Percentiles rank a stretch among this genome's conserved stretches.
Conservation (phyloP, 2,797 vertebrate species). For the Psittacula echo region DNA sequence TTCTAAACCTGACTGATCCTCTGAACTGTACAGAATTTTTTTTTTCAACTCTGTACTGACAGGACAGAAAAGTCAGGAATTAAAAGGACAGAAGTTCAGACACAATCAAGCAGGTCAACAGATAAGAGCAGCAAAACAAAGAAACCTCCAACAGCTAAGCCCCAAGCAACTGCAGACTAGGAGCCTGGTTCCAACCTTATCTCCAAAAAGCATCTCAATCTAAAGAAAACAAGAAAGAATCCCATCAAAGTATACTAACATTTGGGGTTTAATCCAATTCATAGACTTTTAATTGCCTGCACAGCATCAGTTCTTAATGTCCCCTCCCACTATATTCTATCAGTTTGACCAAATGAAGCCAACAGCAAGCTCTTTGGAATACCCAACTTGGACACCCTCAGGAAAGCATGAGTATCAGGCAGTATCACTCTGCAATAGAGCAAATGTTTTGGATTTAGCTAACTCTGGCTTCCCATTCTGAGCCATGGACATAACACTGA, state of each 20-base stretch:
- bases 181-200: not conserved
- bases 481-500: not conserved
- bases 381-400: not conserved
- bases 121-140: conserved; percentile 38
- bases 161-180: conserved; percentile 22
- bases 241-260: not conserved
- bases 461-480: not conserved
- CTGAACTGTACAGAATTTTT: not conserved
- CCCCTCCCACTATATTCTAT: not conserved
- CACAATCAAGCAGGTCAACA: conserved; percentile 55
- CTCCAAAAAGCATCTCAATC: conserved; percentile 2
- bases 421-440: not conserved
- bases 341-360: not conserved
- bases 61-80: conserved; percentile 19
- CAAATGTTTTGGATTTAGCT: not conserved
- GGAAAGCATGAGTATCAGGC: not conserved
- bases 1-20: conserved; percentile 25
- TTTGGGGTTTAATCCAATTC: conserved; percentile 1
- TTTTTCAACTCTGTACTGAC: not conserved
- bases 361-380: not conserved
- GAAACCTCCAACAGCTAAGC: not conserved
- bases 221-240: not conserved
- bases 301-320: not conserved
- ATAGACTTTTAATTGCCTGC: conserved; percentile 21
- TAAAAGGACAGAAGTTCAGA: conserved; percentile 25